A percentile compares a stretch with the other conserved stretches of the same genome.
These are phyloP conservation scores for Strigamia crassipes DNA, from an alignment of 2,888 invertebrate genomes.

Conservation along the genomic window DNA sequence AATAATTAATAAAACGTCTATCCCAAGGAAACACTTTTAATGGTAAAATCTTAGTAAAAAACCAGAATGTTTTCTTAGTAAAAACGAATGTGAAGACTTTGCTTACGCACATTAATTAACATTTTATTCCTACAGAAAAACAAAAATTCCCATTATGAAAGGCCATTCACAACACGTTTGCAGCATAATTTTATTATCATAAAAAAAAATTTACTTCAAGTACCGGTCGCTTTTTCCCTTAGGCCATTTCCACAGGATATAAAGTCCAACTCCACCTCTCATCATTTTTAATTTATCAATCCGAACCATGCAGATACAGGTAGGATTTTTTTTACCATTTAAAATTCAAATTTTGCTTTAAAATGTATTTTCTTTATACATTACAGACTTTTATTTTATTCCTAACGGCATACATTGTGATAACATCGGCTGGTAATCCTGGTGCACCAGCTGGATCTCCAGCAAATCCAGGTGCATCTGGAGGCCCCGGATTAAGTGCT, in stretches of 20 bases:
- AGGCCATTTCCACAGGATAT: not conserved
- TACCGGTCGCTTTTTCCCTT: not conserved
- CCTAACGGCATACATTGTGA: not conserved
- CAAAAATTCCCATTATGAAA: not conserved
- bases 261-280: not conserved
- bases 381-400: not conserved
- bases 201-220: not conserved
- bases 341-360: not conserved
- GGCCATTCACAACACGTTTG: not conserved
- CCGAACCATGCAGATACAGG: not conserved
- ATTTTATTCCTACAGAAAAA: no score
- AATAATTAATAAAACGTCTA: no score
- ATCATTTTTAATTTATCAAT: not conserved
- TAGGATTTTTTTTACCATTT: not conserved
- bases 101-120: no score
- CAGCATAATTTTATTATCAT: not conserved
- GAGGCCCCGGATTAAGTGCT: not conserved
- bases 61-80: no score
- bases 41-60: no score
- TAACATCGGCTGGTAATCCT: not conserved
- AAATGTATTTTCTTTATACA: not conserved
- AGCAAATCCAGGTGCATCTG: not conserved
- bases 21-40: no score
- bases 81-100: no score
- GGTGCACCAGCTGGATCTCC: slow-evolving; percentile 8